Conservation (phyloP, 1,140 invertebrate species). For the Papilio glaucus region DNA sequence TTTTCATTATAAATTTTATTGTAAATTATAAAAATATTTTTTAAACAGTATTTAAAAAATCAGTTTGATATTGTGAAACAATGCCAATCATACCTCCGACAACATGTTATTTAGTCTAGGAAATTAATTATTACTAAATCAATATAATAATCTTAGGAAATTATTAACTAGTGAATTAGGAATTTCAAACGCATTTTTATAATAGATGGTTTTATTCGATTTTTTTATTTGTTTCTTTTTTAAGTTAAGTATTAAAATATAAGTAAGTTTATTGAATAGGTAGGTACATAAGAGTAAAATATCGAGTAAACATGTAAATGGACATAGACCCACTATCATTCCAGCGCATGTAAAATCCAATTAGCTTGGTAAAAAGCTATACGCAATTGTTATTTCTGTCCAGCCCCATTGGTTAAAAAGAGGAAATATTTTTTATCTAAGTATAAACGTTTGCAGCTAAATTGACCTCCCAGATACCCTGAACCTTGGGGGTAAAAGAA, state of each 20-base stretch:
- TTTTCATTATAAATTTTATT: not conserved
- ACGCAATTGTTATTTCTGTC: too few relatives aligned
- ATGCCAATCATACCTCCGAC: not conserved
- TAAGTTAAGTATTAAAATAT: too few relatives aligned
- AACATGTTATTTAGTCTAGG: not conserved
- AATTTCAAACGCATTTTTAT: not conserved
- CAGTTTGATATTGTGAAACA: not conserved
- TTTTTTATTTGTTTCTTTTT: too few relatives aligned
- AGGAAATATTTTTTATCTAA: too few relatives aligned
- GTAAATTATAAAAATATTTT: not conserved
- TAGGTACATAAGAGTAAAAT: not conserved
- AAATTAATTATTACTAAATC: not conserved
- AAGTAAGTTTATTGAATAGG: not conserved
- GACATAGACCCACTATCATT: not conserved
- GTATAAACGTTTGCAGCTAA: too few relatives aligned
- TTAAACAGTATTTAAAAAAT: not conserved
- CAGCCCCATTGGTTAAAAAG: too few relatives aligned
- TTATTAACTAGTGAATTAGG: not conserved
- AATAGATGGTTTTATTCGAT: not conserved
- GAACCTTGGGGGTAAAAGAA: too few relatives aligned
- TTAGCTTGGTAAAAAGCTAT: not conserved
- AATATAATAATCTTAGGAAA: not conserved
- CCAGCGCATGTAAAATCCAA: not conserved
- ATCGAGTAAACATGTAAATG: not conserved
- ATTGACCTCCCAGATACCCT: too few relatives aligned